A percentile compares a stretch with the other conserved stretches of the same genome.
Conservation (phyloP, 2,113 vertebrate species). For the Cepphus grylle region DNA sequence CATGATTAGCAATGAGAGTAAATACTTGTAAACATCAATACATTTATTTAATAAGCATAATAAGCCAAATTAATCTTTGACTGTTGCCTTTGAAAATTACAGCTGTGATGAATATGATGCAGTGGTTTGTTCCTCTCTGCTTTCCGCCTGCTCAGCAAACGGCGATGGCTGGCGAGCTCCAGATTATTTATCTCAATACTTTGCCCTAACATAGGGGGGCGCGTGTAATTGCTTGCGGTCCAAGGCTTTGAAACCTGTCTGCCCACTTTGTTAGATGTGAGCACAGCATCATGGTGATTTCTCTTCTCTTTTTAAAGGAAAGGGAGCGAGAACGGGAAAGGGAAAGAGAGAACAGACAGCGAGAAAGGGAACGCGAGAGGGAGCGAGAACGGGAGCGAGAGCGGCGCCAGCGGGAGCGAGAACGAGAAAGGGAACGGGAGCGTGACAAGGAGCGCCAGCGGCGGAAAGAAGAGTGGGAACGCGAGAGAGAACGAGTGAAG, state of each 20-base stretch:
- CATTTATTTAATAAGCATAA: background rate
- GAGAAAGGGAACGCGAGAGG: constrained; percentile 84
- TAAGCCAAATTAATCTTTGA: background rate
- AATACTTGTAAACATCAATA: background rate
- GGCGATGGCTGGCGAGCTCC: background rate
- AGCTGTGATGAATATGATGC: fast-evolving
- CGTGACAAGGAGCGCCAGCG: constrained; percentile 91
- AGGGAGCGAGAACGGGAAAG: constrained; percentile 83
- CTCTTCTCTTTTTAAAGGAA: constrained; percentile 73
- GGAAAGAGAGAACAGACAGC: constrained; percentile 85
- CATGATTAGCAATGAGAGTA: background rate
- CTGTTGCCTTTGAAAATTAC: background rate
- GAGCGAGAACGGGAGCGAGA: constrained; percentile 90
- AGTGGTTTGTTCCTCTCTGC: background rate
- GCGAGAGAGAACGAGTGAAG: constrained; percentile 72
- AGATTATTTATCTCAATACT: fast-evolving
- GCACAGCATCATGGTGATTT: fast-evolving
- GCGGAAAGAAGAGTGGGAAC: constrained; percentile 84
- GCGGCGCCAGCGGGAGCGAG: constrained; percentile 85
- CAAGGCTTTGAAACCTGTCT: background rate
- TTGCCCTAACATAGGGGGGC: background rate
- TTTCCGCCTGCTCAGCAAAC: background rate
- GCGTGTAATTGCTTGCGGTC: fast-evolving
- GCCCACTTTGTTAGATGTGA: fast-evolving
- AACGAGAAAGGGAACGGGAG: constrained; percentile 88